These are phyloP conservation scores for Piprites chloris DNA, from an alignment of 2,113 vertebrate species.

Conservation along the genomic window DNA sequence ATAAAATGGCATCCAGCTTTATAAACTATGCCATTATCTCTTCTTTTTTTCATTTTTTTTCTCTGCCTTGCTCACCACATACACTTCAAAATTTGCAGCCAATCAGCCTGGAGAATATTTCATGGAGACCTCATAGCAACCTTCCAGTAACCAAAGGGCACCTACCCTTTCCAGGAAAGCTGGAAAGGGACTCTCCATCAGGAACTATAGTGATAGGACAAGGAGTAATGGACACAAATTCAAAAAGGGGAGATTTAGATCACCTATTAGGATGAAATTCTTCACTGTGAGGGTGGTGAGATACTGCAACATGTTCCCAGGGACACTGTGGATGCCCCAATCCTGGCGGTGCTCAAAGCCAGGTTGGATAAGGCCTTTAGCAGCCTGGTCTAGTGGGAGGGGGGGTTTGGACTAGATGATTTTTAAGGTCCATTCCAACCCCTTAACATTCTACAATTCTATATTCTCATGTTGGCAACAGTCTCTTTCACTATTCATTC, in stretches of 20 bases:
- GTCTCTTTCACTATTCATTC: neutral
- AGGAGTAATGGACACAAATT: neutral
- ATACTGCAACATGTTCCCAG: neutral
- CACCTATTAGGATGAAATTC: neutral
- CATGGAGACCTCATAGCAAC: neutral
- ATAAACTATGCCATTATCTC: neutral
- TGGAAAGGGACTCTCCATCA: neutral
- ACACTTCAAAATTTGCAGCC: neutral
- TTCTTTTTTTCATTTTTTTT: neutral
- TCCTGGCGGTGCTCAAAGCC: neutral
- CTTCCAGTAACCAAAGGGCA: neutral
- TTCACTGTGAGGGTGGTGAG: neutral
- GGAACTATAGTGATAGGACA: neutral
- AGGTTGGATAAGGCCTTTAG: neutral
- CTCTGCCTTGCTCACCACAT: neutral
- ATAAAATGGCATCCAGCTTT: neutral
- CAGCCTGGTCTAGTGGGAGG: neutral
- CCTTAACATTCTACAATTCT: neutral
- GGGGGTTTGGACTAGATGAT: neutral
- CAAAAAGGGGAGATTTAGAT: neutral
- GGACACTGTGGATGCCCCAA: neutral
- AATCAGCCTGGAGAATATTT: neutral
- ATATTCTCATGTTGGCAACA: neutral
- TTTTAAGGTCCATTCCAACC: neutral
- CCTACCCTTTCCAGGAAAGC: neutral